Evolutionary conservation across 2,113 vertebrate genomes (phyloP), one percentile per base, ranked within the genome.

Genomic region (Rafetus swinhoei): DNA sequence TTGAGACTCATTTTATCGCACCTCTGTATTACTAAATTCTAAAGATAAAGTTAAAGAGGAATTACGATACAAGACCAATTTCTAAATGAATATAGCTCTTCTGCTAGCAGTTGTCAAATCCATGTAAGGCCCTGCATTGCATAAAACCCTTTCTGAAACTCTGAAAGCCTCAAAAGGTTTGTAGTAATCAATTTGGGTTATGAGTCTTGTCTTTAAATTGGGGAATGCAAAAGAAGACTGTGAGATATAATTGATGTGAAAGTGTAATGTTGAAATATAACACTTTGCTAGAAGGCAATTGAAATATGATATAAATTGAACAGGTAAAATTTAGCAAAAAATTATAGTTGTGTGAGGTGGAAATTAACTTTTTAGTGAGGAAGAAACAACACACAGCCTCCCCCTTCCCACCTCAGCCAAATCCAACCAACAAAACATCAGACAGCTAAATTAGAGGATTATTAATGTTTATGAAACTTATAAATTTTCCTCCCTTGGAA

Each of bases 101-200:
- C 83, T 52, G 59, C 95, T 59, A 87, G 76, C 86, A 94, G 79
- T 52, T 82, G 81, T 89, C 79, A 96, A 93, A 90, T 77, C 82
- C 89, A 86, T 92, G 94, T 88, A 88, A 79, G 93, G 35, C 3
- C 83, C 62, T 81, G 29, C 7, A 85, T 54, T 86, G 79, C 24
- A 76, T 55, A 90, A 93, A 89, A 81, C 83, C 88, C 35, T 27
- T 79, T 79, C 13, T 79, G 69, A 91, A 94, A 95, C 21, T 90
- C 56, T 29, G 16, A 79, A 76, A 82, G 39, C 79, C 82, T 81
- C 22, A 89, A 95, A 95, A 93, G 12, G 50, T 81, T 84, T 82
- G 12, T 50, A 87, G 79, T 91, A 82, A 94, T 80, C 55, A 77
- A 3, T 13, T 82, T 4, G 3, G 10, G 39, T 90, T 27, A 91